Base-by-base conservation (phyloP, 2,113 vertebrate species). In the Acrocephalus arundinaceus region DNA sequence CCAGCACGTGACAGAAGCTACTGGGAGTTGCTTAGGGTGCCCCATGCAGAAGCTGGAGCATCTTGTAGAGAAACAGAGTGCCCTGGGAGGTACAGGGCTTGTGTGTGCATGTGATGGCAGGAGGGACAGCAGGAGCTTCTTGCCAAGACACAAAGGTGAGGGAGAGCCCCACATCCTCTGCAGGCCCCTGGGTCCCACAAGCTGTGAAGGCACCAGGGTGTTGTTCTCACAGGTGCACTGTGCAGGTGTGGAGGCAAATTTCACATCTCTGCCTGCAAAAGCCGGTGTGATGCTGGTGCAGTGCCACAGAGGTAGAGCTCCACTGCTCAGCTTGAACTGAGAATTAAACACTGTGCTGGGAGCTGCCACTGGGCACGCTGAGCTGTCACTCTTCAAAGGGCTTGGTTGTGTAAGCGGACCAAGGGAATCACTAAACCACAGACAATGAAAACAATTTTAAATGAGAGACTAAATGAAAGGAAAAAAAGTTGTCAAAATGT, bases 381-480 rank as follows among this genome's bases (percentile, higher is more conserved):
- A 94, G 77, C 86, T 94, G 88, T 91, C 72, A 35, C 81, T 96
- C 84, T 97, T 95, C 90, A 92, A 90, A 96, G 70, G 75, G 58
- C 45, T 85, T 67, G 39, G 22, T 87, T 96, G 90, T 85, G 71
- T 93, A 93, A 97, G 86, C 1, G 0, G 67, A 70, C 96, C 90
- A 83, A 82, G 94, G 95, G 95, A 96, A 95, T 94, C 13, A 1
- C 93, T 88, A 93, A 96, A 84, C 72, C 30, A 55, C 63, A 96
- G 87, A 96, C 94, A 96, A 92, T 84, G 82, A 94, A 96, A 95
- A 94, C 89, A 95, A 91, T 57, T 95, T 95, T 89, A 96, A 97
- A 92, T 70, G 73, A 96, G 88, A 92, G 66, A 86, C 41, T 94
- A 97, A 96, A 96, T 85, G 79, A 96, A 95, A 95, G 46, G 76